phyloP scores from a whole-genome alignment of 1,140 invertebrate genomes.

The Coptotermes formosanus region DNA sequence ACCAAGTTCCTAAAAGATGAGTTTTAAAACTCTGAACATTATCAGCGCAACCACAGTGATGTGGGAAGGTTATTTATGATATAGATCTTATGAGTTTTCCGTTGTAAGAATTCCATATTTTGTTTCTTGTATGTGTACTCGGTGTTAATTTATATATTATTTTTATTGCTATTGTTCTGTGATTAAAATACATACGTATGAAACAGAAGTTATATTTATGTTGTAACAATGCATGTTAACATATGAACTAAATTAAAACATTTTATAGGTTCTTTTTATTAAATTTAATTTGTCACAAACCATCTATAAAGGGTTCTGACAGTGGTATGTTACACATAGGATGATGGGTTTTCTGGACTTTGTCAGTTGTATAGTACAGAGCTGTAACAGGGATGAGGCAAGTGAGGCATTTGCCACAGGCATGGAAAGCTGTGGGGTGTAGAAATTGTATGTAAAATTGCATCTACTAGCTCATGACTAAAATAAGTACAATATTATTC shows the following conservation, averaged over 20 bases:
- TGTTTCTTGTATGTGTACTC: neutral
- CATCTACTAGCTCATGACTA: no score
- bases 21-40: neutral
- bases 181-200: neutral
- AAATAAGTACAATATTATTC: no score
- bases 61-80: neutral
- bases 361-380: no score
- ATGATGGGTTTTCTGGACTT: no score
- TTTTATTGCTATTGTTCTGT: neutral
- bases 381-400: no score
- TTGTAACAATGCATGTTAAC: slow-evolving; percentile 1
- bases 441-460: no score
- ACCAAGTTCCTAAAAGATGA: neutral
- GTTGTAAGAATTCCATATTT: neutral
- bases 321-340: no score
- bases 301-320: no score
- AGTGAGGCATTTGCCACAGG: no score
- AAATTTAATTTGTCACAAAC: neutral
- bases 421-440: no score
- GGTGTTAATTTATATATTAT: slow-evolving; percentile 6
- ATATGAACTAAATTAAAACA: neutral
- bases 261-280: neutral
- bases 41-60: neutral
- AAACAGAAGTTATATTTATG: neutral
- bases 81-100: neutral